A percentile compares a stretch with the other conserved stretches of the same genome.
Evolutionary conservation across 2,797 vertebrate species (phyloP).

Genomic region (Craterocephalus amniculus): DNA sequence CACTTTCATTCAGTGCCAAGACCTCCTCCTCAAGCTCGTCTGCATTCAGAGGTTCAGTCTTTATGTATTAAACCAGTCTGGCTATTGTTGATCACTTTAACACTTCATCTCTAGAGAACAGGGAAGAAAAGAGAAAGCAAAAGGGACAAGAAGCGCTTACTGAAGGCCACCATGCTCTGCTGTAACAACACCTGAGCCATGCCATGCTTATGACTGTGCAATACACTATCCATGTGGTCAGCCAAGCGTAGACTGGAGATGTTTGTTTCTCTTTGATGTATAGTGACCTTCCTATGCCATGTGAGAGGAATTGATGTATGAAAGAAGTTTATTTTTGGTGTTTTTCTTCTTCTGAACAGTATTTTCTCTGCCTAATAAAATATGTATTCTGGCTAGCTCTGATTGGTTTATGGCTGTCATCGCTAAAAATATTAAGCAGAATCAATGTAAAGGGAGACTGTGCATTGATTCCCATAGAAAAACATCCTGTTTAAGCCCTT

Average conservation of each 20-base stretch:
- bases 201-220: constrained; percentile 49
- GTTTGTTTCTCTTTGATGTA: constrained; percentile 64
- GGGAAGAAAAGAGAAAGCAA: neutral
- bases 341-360: constrained; percentile 81
- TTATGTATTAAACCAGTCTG: constrained; percentile 27
- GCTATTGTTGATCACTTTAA: constrained; percentile 23
- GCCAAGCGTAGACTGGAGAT: constrained; percentile 36
- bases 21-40: constrained; percentile 35
- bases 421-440: constrained; percentile 33
- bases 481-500: constrained; percentile 33
- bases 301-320: constrained; percentile 65
- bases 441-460: constrained; percentile 14
- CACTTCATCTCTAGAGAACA: constrained; percentile 12
- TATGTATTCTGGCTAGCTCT: constrained; percentile 82
- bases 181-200: constrained; percentile 41
- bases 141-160: constrained; percentile 29
- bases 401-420: constrained; percentile 36
- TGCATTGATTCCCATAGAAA: constrained; percentile 48
- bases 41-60: constrained; percentile 15
- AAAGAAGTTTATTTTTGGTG: constrained; percentile 81
- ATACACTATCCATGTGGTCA: constrained; percentile 39
- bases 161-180: constrained; percentile 30
- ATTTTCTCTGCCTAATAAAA: constrained; percentile 87
- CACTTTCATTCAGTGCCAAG: constrained; percentile 57
- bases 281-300: constrained; percentile 59